Evolutionary conservation across 2,113 vertebrate genomes (phyloP), one percentile per base, ranked within the genome.

Genomic region (Nothoprocta pentlandii): DNA sequence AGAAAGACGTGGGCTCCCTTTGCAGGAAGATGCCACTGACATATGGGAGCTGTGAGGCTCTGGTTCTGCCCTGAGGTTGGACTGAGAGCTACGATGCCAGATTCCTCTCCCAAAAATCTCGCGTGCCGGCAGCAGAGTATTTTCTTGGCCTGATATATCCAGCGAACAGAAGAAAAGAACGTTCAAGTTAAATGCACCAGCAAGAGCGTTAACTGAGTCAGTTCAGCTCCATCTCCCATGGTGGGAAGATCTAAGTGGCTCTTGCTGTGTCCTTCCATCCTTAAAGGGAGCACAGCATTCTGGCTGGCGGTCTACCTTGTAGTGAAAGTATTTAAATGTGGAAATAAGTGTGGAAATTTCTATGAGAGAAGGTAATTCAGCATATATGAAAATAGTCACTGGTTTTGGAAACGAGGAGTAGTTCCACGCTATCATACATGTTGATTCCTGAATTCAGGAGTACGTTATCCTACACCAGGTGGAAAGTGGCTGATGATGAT

Each of bases 31-130:
- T 23, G 3, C 1, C 1, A 1, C 1, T 51, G 47, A 15, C 85
- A 46, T 41, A 21, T 54, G 8, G 61, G 36, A 17, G 6, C 89
- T 75, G 56, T 79, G 82, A 63, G 69, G 12, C 88, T 67, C 66
- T 56, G 47, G 26, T 59, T 59, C n/a, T 30, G 1, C 34, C n/a
- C n/a, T 6, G 36, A 1, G 36, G 68, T 44, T 2, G 0, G 53
- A 73, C 68, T 30, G 41, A 44, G 5, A 0, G 0, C 34, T 47
- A 41, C 75, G 66, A 42, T 61, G 68, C 71, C 0, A 0, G 34
- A 17, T 67, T 76, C 0, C 14, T 0, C 13, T 23, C 69, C 47
- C 36, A 6, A 4, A 5, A 74, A 36, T 39, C 13, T 46, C 77
- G 26, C 80, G 61, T 25, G 19, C 76, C 49, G 77, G 71, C 79